phyloP scores from a whole-genome alignment of 2,888 invertebrate genomes.

The Mimachlamys varia region DNA sequence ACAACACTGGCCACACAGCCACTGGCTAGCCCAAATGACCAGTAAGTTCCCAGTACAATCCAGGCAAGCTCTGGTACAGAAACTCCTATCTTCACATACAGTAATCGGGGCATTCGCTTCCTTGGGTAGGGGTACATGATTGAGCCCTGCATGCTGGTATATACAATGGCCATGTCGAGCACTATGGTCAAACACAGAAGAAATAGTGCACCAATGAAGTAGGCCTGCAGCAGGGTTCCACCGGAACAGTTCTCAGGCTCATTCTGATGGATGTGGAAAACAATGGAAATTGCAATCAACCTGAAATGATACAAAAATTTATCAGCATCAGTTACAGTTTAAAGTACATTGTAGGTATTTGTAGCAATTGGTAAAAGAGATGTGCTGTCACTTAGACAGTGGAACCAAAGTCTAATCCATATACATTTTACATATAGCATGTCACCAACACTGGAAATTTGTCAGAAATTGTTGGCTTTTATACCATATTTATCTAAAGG shows the following conservation, averaged over 20 bases:
- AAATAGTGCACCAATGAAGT: conserved; percentile 85
- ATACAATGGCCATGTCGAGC: conserved; percentile 77
- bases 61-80: conserved; percentile 90
- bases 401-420: no score
- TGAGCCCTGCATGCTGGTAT: conserved; percentile 85
- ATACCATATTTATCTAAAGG: no score
- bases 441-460: no score
- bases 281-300: conserved; percentile 87
- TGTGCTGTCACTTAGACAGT: no score
- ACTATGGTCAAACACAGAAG: conserved; percentile 78
- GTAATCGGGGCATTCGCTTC: conserved; percentile 87
- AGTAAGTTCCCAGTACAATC: conserved; percentile 91
- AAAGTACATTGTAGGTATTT: no score
- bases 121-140: conserved; percentile 89
- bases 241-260: conserved; percentile 86
- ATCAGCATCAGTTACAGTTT: no score
- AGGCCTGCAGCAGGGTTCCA: conserved; percentile 88
- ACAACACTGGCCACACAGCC: conserved; percentile 70
- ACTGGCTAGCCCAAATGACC: conserved; percentile 85
- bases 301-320: conserved; percentile 81
- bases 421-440: no score
- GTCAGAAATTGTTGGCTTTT: no score
- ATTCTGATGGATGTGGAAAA: conserved; percentile 85
- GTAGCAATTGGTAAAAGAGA: no score
- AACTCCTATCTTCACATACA: conserved; percentile 88